Base-by-base conservation (phyloP, 2,888 invertebrate genomes). In the Galerucella pusilla region DNA sequence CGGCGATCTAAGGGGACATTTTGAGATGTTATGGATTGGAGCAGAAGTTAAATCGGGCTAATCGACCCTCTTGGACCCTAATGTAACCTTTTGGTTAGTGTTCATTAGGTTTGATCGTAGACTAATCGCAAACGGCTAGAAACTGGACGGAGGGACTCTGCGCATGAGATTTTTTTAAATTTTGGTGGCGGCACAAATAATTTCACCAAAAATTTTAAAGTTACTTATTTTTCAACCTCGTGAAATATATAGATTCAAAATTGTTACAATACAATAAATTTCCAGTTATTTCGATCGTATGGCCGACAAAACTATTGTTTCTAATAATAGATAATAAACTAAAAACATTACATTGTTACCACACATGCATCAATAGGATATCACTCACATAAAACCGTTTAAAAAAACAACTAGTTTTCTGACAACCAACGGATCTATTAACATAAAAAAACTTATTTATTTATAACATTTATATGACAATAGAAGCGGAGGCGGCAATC, bases 401-500 rank as follows among this genome's bases (percentile, higher is more conserved):
- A n/a, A 12, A 52, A 52, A 35, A 46, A 6, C 46, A 46, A 57
- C n/a, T 57, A 16, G 5, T 57, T 10, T 57, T 16, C 16, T 20
- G 20, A 16, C 11, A 10, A 57, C 57, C 16, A 57, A 57, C 16
- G 10, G 57, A 7, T 57, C 16, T 20, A 16, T 57, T 57, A 20
- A 57, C 57, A 20, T 20, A 20, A 61, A 61, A 42, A 61, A 61
- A 61, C 25, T 28, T 35, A 28, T 61, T 28, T 61, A 35, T 61
- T 61, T 35, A 35, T 14, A 35, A 35, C 61, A 61, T 35, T 61
- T 14, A 61, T 57, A 57, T 61, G 28, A 61, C 61, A 61, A 61
- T 61, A 35, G 28, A 35, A 61, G 61, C 61, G 35, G 35, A 35
- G 61, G 35, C 3, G 35, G 61, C 12, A 64, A 60, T 60, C 59